phyloP scores from a whole-genome alignment of 1,140 invertebrate species.

The Dufourea novaeangliae region DNA sequence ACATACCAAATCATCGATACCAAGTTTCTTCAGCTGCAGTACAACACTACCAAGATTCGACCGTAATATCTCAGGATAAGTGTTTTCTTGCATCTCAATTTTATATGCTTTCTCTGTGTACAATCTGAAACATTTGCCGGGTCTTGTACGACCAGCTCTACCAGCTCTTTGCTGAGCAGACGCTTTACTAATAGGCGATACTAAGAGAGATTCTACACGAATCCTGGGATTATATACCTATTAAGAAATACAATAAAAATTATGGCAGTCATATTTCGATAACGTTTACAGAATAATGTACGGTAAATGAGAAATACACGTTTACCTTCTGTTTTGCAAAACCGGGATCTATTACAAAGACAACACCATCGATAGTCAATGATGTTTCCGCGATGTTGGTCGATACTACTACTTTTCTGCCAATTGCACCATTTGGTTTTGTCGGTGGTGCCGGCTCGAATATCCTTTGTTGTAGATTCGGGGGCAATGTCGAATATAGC shows the following conservation, averaged over 20 bases:
- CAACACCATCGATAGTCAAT: constrained; percentile 99
- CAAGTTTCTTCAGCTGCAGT: constrained; percentile 98
- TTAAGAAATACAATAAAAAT: constrained; percentile 39
- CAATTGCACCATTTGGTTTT: constrained; percentile 96
- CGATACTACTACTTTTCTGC: constrained; percentile 97
- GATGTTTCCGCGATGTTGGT: constrained; percentile 99
- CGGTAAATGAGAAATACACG: background rate
- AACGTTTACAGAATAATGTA: constrained; percentile 5
- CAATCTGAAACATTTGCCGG: constrained; percentile 98
- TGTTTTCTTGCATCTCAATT: constrained; percentile 99
- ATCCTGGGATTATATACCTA: constrained; percentile 98
- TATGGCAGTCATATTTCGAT: too few relatives aligned
- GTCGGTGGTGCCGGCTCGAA: constrained; percentile 97
- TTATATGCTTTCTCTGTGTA: constrained; percentile 99
- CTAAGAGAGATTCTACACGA: constrained; percentile 97
- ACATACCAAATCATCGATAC: constrained; percentile 96
- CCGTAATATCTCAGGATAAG: constrained; percentile 98
- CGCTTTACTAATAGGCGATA: constrained; percentile 99
- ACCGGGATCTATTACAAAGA: constrained; percentile 99
- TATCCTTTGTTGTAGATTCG: constrained; percentile 98
- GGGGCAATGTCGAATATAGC: constrained; percentile 98
- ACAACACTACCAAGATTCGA: constrained; percentile 99
- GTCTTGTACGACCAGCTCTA: constrained; percentile 96
- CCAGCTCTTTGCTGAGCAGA: constrained; percentile 99
- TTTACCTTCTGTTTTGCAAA: constrained; percentile 98